Percentiles rank a stretch among this genome's conserved stretches.
Evolutionary conservation across 2,113 vertebrate species (phyloP).

Genomic region (Marcusenius ussheri): DNA sequence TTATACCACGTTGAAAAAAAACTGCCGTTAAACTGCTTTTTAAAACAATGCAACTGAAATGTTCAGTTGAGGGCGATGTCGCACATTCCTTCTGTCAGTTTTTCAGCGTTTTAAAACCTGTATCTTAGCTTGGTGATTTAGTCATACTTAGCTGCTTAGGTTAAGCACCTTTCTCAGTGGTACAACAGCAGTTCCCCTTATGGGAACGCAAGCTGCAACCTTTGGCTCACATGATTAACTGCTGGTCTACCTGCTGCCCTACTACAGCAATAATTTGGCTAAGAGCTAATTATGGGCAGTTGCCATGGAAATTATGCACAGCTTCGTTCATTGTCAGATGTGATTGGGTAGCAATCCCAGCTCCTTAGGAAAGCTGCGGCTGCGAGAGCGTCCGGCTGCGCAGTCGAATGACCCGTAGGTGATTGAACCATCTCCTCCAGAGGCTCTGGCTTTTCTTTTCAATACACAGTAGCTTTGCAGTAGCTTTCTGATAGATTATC

Average conservation of each 20-base stretch:
- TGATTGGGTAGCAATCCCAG: neutral
- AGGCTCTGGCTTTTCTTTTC: neutral
- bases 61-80: neutral
- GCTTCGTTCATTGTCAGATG: neutral
- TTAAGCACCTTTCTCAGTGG: neutral
- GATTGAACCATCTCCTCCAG: neutral
- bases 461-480: neutral
- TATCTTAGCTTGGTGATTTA: neutral
- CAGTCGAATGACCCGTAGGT: neutral
- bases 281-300: neutral
- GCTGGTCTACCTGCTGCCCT: neutral
- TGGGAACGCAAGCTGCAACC: neutral
- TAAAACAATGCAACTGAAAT: neutral
- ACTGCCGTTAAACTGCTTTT: neutral
- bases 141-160: neutral
- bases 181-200: neutral
- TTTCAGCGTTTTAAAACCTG: neutral
- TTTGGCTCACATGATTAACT: neutral
- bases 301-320: neutral
- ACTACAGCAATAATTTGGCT: neutral
- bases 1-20: neutral
- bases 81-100: neutral
- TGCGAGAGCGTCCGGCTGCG: neutral
- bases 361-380: neutral
- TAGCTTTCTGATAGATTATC: neutral